Conservation (phyloP, 1,140 invertebrate species). For the Neodiprion pinetum region DNA sequence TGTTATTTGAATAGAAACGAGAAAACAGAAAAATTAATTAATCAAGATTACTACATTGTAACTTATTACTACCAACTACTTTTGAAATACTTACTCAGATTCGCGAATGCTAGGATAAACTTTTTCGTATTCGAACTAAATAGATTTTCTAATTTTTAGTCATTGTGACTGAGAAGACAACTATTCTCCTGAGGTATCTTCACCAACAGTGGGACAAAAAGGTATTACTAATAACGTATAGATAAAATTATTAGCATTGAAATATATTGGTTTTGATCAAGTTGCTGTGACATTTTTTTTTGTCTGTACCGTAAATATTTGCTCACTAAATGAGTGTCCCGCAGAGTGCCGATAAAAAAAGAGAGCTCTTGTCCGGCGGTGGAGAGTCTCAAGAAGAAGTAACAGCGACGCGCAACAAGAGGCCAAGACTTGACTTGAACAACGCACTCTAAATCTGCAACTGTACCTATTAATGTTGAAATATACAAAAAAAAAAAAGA, state of each 20-base stretch:
- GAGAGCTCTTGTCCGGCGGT: constrained; percentile 51
- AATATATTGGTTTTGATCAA: not conserved
- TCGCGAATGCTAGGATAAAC: not conserved
- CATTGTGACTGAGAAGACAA: constrained; percentile 94
- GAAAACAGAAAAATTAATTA: constrained; percentile 17
- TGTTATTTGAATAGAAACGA: constrained; percentile 38
- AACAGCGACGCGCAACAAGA: constrained; percentile 52
- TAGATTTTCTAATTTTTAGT: constrained; percentile 68
- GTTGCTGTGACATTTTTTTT: constrained; percentile 10
- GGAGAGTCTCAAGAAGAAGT: constrained; percentile 54
- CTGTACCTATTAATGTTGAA: not conserved
- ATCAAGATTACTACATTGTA: not conserved
- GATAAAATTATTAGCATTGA: constrained; percentile 9
- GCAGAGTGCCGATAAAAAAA: constrained; percentile 56
- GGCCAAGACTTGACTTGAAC: constrained; percentile 54
- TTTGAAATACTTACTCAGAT: too few species aligned
- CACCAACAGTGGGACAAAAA: constrained; percentile 96
- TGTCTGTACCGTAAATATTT: not conserved
- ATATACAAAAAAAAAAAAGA: not conserved
- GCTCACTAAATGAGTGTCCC: constrained; percentile 12
- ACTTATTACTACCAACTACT: constrained; percentile 8
- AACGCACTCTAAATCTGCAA: constrained; percentile 43
- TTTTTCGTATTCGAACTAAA: constrained; percentile 21
- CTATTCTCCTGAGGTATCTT: constrained; percentile 90
- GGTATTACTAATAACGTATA: constrained; percentile 54